phyloP scores from a whole-genome alignment of 2,888 invertebrate species.

The Patella depressa region DNA sequence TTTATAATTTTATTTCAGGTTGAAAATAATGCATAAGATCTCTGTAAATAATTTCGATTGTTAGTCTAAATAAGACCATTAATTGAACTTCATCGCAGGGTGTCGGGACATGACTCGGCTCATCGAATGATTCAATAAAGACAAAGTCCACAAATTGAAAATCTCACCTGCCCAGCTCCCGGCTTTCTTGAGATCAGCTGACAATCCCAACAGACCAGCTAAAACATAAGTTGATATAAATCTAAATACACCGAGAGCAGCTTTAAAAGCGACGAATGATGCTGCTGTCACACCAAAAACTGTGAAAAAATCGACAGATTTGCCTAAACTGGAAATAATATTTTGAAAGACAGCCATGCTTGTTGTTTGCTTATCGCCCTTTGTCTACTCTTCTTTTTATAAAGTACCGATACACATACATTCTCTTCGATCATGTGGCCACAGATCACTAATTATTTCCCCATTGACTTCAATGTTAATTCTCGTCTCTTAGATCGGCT shows the following conservation, averaged over 20 bases:
- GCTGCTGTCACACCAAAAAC: conserved; percentile 32
- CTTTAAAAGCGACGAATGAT: conserved; percentile 34
- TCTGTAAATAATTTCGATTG: too few species aligned
- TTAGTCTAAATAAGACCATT: too few species aligned
- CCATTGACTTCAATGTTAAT: too few species aligned
- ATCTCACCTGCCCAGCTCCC: conserved; percentile 87
- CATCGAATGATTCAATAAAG: background rate
- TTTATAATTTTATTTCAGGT: too few species aligned
- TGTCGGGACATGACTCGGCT: too few species aligned
- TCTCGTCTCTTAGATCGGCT: too few species aligned
- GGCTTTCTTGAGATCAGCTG: conserved; percentile 77
- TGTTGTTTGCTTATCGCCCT: background rate
- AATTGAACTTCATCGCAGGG: too few species aligned
- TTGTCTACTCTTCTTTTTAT: too few species aligned
- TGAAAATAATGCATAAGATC: too few species aligned
- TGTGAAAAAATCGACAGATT: conserved; percentile 30
- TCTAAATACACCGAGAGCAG: conserved; percentile 32
- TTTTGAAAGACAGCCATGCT: background rate
- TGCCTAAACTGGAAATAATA: conserved; percentile 19
- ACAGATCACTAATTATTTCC: too few species aligned
- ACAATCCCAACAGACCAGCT: conserved; percentile 43
- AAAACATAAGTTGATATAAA: conserved; percentile 45
- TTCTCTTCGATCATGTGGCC: too few species aligned
- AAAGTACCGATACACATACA: too few species aligned
- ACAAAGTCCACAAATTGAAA: background rate